Conservation (phyloP, 2,113 vertebrate genomes). For the Etia nguti region DNA sequence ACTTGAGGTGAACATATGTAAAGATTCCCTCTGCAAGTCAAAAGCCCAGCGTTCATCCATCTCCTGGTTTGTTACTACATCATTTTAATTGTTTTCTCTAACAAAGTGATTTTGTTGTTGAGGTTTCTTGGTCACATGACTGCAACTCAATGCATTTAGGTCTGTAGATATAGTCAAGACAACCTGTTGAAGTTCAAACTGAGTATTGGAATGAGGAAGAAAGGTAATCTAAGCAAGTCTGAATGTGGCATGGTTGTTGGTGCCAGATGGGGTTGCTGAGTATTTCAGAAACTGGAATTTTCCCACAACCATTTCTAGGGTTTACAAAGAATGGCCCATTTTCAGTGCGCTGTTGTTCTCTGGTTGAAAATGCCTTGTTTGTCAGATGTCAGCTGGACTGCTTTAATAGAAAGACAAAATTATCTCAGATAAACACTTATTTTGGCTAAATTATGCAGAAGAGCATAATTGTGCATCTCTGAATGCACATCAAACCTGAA, state of each 20-base stretch:
- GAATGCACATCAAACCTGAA: not conserved
- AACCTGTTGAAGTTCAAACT: not conserved
- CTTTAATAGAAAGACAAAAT: not conserved
- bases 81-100: not conserved
- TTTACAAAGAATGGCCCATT: not conserved
- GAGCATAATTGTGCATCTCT: not conserved
- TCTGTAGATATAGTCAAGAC: not conserved
- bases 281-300: not conserved
- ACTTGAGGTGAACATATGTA: not conserved
- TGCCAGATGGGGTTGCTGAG: not conserved
- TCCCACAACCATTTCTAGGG: rapidly evolving
- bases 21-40: not conserved
- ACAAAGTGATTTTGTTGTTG: not conserved
- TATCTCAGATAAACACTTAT: not conserved
- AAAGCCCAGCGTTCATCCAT: not conserved
- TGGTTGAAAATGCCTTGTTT: not conserved
- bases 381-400: not conserved
- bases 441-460: not conserved
- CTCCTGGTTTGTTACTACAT: not conserved
- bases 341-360: not conserved
- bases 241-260: not conserved
- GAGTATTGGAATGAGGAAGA: not conserved
- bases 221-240: not conserved
- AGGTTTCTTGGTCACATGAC: not conserved
- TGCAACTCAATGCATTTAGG: not conserved